phyloP scores from a whole-genome alignment of 2,113 vertebrate genomes.

The Sphyrna mokarran region DNA sequence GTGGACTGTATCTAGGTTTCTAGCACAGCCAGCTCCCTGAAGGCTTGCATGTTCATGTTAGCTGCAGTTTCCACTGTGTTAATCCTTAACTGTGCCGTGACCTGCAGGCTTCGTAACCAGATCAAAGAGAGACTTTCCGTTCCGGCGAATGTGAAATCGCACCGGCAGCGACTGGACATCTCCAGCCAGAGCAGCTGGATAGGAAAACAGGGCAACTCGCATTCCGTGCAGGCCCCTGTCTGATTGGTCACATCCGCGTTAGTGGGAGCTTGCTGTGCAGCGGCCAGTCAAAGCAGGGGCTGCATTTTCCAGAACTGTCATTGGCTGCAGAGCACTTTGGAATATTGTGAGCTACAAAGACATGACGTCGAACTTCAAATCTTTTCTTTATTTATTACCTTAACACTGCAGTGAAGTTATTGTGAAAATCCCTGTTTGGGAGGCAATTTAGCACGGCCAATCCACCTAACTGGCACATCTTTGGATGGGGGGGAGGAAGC shows the following conservation, averaged over 20 bases:
- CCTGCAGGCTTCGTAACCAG: background rate
- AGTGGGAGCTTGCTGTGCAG: background rate
- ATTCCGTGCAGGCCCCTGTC: background rate
- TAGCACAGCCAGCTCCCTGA: background rate
- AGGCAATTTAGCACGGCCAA: no score
- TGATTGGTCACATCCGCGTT: background rate
- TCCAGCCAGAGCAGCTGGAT: rapidly evolving
- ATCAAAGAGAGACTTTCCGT: no score
- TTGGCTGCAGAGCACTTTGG: background rate
- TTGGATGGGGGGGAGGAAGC: no score
- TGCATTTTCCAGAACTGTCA: no score
- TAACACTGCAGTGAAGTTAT: no score
- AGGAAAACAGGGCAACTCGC: background rate
- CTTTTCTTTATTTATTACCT: background rate
- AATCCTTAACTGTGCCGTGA: constrained; percentile 18
- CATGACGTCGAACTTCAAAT: background rate
- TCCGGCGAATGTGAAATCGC: background rate
- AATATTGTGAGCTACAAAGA: background rate
- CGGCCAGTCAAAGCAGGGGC: no score
- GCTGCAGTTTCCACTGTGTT: background rate
- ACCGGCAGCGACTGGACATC: background rate
- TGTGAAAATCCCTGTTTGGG: no score
- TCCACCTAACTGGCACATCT: no score
- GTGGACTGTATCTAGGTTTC: constrained; percentile 24
- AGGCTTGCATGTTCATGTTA: background rate